These are phyloP conservation scores for Ochropleura plecta DNA, from an alignment of 2,888 invertebrate genomes.

Conservation along the genomic window DNA sequence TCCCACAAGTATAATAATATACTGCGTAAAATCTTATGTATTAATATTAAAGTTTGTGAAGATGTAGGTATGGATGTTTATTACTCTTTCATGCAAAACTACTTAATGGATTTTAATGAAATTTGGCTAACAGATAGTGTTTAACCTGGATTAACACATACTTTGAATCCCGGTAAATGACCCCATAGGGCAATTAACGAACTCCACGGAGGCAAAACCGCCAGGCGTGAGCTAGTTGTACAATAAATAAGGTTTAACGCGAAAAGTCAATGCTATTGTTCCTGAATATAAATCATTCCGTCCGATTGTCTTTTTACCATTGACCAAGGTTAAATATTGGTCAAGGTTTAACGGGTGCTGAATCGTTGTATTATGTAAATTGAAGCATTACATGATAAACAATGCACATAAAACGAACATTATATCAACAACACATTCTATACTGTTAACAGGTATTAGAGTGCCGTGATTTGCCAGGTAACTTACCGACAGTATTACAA, in stretches of 20 bases:
- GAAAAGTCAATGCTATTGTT: conserved; percentile 21
- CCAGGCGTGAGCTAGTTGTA: background rate
- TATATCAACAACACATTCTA: conserved; percentile 27
- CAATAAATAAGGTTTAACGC: conserved; percentile 30
- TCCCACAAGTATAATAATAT: conserved; percentile 4
- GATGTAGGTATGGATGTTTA: too few species aligned
- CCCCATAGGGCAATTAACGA: too few species aligned
- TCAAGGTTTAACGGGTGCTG: conserved; percentile 39
- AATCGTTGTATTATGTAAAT: conserved; percentile 40
- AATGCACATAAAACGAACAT: conserved; percentile 32
- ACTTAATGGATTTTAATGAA: too few species aligned
- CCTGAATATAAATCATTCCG: conserved; percentile 28
- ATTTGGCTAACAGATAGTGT: too few species aligned
- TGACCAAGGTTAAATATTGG: conserved; percentile 46
- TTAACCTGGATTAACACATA: too few species aligned
- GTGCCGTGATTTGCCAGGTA: conserved; percentile 17
- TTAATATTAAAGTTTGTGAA: too few species aligned
- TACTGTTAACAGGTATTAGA: conserved; percentile 24
- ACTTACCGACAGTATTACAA: conserved; percentile 37
- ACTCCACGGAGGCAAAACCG: too few species aligned
- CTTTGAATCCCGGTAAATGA: too few species aligned
- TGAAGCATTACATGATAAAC: conserved; percentile 36
- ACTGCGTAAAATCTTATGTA: background rate
- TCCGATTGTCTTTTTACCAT: conserved; percentile 34
- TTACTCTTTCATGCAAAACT: too few species aligned